Conservation (phyloP, 2,113 vertebrate genomes). For the Rhinogobius similis region DNA sequence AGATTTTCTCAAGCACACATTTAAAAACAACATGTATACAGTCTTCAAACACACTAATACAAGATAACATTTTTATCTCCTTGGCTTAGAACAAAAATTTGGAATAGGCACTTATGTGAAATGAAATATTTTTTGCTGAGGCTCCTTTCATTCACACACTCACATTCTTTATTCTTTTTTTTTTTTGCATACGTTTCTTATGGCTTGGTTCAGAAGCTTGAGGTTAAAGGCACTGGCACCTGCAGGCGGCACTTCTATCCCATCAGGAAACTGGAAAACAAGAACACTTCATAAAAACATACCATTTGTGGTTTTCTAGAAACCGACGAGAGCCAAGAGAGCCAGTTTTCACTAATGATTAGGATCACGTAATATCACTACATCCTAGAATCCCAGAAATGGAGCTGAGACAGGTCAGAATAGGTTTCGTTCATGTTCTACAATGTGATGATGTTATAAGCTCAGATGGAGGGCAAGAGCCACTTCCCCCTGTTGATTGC, state of each 20-base stretch:
- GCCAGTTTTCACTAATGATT: too few species aligned
- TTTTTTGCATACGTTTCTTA: neutral
- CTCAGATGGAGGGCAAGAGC: too few species aligned
- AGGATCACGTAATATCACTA: too few species aligned
- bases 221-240: neutral
- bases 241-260: constrained; percentile 73
- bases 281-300: neutral
- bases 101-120: neutral
- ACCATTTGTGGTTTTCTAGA: too few species aligned
- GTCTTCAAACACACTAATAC: neutral
- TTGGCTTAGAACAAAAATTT: neutral
- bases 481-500: too few species aligned
- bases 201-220: constrained; percentile 17
- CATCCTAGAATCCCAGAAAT: too few species aligned
- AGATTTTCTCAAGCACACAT: neutral
- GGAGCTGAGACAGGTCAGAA: too few species aligned
- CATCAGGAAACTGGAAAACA: constrained; percentile 88
- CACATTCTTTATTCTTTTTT: too few species aligned
- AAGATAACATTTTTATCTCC: neutral
- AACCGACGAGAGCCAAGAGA: too few species aligned
- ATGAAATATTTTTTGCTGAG: neutral
- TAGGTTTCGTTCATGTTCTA: too few species aligned
- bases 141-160: neutral
- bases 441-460: too few species aligned
- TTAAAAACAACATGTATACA: neutral